These are phyloP conservation scores for Argya squamiceps DNA, from an alignment of 2,797 vertebrate genomes.

Conservation along the genomic window DNA sequence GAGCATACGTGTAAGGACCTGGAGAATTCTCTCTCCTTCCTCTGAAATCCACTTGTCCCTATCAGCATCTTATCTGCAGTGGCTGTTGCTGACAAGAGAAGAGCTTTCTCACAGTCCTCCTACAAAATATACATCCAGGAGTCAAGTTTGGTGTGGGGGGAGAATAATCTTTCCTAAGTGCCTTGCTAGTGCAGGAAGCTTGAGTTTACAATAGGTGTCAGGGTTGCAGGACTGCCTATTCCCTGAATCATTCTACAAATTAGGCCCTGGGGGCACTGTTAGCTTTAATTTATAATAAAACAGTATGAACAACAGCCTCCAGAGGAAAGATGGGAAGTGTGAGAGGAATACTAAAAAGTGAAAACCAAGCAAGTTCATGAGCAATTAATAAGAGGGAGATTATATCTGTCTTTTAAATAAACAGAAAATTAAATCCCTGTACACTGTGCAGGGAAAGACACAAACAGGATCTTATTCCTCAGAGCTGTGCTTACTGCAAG, in stretches of 20 bases:
- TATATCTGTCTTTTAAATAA: not conserved
- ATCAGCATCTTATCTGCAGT: not conserved
- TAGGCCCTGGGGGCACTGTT: not conserved
- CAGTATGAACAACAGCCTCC: not conserved
- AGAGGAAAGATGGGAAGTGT: not conserved
- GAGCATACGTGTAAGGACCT: accelerated
- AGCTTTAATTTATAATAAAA: slow-evolving; percentile 1
- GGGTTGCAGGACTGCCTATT: not conserved
- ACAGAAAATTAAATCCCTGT: not conserved
- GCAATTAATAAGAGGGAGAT: not conserved
- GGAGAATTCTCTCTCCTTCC: not conserved
- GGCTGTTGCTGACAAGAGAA: not conserved
- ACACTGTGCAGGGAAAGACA: not conserved
- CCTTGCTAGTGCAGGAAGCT: not conserved
- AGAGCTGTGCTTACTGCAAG: not conserved
- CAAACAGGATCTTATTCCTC: not conserved
- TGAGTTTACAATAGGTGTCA: not conserved
- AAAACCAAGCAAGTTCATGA: not conserved
- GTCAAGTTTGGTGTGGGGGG: not conserved
- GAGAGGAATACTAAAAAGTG: not conserved
- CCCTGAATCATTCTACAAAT: not conserved
- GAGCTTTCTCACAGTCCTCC: not conserved
- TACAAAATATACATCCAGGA: not conserved
- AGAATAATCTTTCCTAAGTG: not conserved
- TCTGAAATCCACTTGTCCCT: not conserved